Conservation (phyloP, 2,888 invertebrate species). For the Chrysomela aeneicollis region DNA sequence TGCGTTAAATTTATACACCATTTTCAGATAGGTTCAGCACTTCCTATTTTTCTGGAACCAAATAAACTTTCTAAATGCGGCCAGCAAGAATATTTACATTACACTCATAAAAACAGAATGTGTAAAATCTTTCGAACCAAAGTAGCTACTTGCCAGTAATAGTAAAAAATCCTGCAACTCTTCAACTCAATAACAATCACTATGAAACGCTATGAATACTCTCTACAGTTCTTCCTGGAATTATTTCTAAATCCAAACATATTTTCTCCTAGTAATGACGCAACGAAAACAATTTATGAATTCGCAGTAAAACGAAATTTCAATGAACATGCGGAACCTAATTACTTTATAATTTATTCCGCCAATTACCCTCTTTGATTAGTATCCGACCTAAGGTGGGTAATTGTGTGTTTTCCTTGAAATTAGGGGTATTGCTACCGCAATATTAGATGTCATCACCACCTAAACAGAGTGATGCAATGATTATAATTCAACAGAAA, state of each 20-base stretch:
- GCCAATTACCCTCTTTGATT: neutral
- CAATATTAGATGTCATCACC: neutral
- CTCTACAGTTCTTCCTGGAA: neutral
- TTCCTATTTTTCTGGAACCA: no score
- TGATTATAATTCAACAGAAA: no score
- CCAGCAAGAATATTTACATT: no score
- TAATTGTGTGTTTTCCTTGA: neutral
- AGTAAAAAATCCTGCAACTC: no score
- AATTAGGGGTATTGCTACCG: neutral
- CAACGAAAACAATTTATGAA: neutral
- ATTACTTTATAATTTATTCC: neutral
- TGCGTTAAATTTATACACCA: no score
- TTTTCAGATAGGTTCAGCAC: no score
- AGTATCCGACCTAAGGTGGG: neutral
- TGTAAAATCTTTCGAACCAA: no score
- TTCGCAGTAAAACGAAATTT: conserved; percentile 1
- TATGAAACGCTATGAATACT: no score
- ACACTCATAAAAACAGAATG: no score
- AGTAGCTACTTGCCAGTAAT: no score
- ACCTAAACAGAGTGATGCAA: neutral
- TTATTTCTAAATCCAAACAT: neutral
- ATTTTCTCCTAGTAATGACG: neutral
- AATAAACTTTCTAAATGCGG: no score
- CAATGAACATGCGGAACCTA: neutral
- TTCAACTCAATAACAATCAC: no score